Conservation (phyloP, 2,888 invertebrate species). For the Epinotia ramella region DNA sequence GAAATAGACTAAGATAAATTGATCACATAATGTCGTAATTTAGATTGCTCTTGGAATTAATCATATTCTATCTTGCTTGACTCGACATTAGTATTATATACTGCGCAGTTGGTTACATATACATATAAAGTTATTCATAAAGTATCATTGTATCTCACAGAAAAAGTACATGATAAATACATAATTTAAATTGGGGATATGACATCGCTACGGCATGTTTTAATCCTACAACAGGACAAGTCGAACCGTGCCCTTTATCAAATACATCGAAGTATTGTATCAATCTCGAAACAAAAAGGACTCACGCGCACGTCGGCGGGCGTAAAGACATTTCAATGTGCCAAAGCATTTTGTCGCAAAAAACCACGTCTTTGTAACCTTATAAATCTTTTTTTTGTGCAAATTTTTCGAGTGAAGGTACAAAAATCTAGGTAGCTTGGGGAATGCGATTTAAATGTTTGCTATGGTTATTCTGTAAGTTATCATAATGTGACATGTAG, state of each 20-base stretch:
- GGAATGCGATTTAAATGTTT: background rate
- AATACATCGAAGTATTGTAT: slow-evolving; percentile 18
- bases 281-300: slow-evolving; percentile 2
- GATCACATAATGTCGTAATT: too few relatives aligned
- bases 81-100: too few relatives aligned
- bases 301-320: slow-evolving; percentile 14
- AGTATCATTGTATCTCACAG: too few relatives aligned
- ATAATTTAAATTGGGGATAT: background rate
- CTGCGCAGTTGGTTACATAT: too few relatives aligned
- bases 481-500: too few relatives aligned
- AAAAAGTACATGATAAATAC: too few relatives aligned
- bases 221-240: background rate
- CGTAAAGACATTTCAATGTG: slow-evolving; percentile 44
- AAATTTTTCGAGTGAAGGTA: slow-evolving; percentile 1
- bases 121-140: too few relatives aligned
- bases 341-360: slow-evolving; percentile 19
- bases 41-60: too few relatives aligned
- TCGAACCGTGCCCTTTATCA: slow-evolving; percentile 4
- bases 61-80: too few relatives aligned
- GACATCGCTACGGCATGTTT: background rate
- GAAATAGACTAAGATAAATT: too few relatives aligned
- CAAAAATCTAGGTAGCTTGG: background rate
- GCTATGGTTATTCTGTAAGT: background rate
- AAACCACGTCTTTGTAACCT: slow-evolving; percentile 19
- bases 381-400: slow-evolving; percentile 8